A percentile compares a stretch with the other conserved stretches of the same genome.
Conservation (phyloP, 2,113 vertebrate species). For the Okapia johnstoni region DNA sequence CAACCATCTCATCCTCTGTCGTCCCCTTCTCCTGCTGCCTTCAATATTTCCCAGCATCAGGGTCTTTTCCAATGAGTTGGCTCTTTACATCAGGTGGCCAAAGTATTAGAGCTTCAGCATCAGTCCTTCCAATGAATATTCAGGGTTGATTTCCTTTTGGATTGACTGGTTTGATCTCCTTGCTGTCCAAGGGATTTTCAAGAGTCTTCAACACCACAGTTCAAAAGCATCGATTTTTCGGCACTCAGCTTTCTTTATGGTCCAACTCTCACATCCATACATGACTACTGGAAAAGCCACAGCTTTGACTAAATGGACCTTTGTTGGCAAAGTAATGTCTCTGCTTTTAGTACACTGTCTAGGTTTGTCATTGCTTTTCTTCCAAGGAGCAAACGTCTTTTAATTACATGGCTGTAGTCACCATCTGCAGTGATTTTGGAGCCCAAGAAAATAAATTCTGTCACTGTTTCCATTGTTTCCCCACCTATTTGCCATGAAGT, state of each 20-base stretch:
- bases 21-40: neutral
- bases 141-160: neutral
- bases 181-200: neutral
- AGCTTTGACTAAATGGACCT: neutral
- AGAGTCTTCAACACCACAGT: neutral
- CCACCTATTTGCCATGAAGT: neutral
- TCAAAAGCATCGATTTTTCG: neutral
- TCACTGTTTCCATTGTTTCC: neutral
- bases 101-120: neutral
- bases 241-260: neutral
- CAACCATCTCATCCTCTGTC: neutral
- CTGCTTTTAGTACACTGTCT: neutral
- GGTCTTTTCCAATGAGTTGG: neutral
- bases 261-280: neutral
- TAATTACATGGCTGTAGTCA: neutral
- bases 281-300: neutral
- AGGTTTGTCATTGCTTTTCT: neutral
- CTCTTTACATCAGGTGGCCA: neutral
- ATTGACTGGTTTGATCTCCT: neutral
- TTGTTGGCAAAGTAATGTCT: neutral
- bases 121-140: neutral
- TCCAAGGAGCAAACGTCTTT: neutral
- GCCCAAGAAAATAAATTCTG: neutral
- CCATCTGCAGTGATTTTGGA: neutral
- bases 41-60: neutral